Percentiles rank a stretch among this genome's conserved stretches.
These are phyloP conservation scores for Acanthosepion esculentum DNA, from an alignment of 2,888 invertebrate genomes.

Conservation along the genomic window DNA sequence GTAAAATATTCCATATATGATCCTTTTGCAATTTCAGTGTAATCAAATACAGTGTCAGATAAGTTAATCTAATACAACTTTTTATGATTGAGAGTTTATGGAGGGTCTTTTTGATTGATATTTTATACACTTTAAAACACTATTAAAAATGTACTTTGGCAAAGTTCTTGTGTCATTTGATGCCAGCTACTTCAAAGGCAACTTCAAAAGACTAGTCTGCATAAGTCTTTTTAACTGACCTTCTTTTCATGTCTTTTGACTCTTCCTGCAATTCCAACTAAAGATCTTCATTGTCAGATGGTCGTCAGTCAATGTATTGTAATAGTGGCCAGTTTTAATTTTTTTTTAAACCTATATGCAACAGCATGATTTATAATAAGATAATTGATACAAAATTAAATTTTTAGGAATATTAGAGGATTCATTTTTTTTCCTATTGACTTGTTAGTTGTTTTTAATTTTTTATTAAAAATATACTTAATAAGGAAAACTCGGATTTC, in stretches of 20 bases:
- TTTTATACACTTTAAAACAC: neutral
- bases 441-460: too few relatives aligned
- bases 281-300: neutral
- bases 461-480: too few relatives aligned
- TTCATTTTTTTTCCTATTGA: too few relatives aligned
- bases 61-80: neutral
- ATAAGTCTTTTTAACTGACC: neutral
- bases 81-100: neutral
- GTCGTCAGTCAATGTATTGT: neutral
- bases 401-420: too few relatives aligned
- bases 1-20: neutral
- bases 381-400: too few relatives aligned
- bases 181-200: neutral
- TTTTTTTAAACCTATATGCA: neutral
- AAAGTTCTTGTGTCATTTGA: neutral
- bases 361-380: too few relatives aligned
- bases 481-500: too few relatives aligned
- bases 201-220: neutral
- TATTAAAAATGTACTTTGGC: slow-evolving; percentile 6
- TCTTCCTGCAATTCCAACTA: neutral
- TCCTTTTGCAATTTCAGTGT: neutral
- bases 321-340: neutral
- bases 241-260: neutral
- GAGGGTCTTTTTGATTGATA: neutral
- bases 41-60: neutral